Conservation (phyloP, 1,140 invertebrate genomes). For the Hylyphantes graminicola region DNA sequence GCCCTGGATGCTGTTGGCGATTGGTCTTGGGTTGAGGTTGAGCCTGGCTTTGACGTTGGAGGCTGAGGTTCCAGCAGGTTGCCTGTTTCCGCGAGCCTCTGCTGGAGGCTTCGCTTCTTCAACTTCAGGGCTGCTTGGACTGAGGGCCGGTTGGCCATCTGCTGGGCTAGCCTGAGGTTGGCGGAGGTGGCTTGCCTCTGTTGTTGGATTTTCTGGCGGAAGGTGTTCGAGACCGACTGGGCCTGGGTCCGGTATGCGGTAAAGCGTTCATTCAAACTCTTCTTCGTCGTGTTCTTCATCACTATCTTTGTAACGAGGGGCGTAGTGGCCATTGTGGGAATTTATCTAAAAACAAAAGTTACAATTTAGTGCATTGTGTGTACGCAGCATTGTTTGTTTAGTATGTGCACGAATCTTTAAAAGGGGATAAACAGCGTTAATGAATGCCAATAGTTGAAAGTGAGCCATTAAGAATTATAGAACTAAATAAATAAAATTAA, state of each 20-base stretch:
- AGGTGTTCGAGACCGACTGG: constrained; percentile 8
- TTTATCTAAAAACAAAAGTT: no score
- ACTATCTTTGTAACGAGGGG: constrained; percentile 41
- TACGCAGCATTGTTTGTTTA: no score
- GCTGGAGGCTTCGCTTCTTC: constrained; percentile 67
- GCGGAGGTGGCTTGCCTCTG: constrained; percentile 68
- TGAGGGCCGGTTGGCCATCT: constrained; percentile 71
- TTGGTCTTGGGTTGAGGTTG: constrained; percentile 61
- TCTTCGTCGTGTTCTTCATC: constrained; percentile 59
- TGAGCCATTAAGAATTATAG: no score
- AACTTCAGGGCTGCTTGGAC: constrained; percentile 69
- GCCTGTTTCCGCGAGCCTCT: constrained; percentile 65
- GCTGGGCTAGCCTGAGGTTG: constrained; percentile 70
- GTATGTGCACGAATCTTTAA: no score
- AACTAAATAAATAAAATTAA: no score
- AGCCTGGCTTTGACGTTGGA: constrained; percentile 66
- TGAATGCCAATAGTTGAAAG: no score
- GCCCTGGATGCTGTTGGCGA: constrained; percentile 28
- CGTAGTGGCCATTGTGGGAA: neutral
- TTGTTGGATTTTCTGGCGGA: constrained; percentile 64
- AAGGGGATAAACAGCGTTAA: no score
- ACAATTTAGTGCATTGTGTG: no score
- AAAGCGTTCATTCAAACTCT: constrained; percentile 61
- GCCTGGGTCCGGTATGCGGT: constrained; percentile 56
- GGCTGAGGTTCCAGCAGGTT: neutral